phyloP scores from a whole-genome alignment of 2,113 vertebrate species.

The Oreocharis arfaki region DNA sequence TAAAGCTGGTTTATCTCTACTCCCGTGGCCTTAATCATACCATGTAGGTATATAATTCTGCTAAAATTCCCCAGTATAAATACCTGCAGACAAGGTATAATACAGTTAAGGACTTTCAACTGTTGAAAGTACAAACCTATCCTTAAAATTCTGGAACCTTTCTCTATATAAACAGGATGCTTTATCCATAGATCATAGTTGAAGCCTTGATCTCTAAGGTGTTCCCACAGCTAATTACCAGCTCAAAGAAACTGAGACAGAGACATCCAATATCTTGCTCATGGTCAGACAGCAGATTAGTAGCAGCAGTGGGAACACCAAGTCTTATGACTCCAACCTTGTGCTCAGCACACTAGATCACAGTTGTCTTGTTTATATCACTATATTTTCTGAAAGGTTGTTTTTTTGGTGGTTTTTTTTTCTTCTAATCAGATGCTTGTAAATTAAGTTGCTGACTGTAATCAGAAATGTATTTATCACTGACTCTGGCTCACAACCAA shows the following conservation, averaged over 20 bases:
- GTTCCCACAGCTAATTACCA: background rate
- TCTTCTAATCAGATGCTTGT: background rate
- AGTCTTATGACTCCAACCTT: background rate
- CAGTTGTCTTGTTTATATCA: background rate
- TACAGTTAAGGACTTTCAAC: background rate
- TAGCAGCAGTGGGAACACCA: background rate
- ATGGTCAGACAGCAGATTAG: background rate
- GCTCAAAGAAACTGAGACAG: background rate
- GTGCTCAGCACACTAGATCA: background rate
- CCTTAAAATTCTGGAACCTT: background rate
- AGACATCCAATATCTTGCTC: background rate
- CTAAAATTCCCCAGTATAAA: background rate
- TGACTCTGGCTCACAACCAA: slow-evolving; percentile 27
- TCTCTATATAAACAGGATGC: background rate
- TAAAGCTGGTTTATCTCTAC: background rate
- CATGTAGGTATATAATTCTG: background rate
- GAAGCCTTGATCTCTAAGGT: background rate
- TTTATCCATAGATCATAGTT: background rate
- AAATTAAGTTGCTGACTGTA: slow-evolving; percentile 24
- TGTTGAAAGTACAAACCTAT: background rate
- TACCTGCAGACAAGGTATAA: background rate
- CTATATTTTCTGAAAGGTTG: background rate
- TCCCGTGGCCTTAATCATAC: background rate
- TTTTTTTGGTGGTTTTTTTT: background rate
- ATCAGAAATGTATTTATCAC: slow-evolving; percentile 37